These are phyloP conservation scores for Drosophila nikananu DNA, from an alignment of 1,140 invertebrate genomes.

Conservation along the genomic window DNA sequence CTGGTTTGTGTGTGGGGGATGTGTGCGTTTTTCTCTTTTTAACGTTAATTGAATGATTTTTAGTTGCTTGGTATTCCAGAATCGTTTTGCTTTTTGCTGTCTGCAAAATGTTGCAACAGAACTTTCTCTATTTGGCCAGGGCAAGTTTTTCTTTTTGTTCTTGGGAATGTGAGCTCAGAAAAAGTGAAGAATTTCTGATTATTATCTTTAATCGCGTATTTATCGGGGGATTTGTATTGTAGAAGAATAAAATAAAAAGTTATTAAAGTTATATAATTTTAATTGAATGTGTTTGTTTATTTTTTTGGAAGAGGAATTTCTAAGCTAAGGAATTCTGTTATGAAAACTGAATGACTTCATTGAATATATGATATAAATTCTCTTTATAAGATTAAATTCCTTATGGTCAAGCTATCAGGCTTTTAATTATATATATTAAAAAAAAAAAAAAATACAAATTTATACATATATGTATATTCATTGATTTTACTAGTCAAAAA, in stretches of 20 bases:
- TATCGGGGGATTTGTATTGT: constrained; percentile 3
- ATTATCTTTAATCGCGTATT: constrained; percentile 33
- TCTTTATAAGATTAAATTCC: not conserved
- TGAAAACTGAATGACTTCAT: too few relatives aligned
- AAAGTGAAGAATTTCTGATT: constrained; percentile 24
- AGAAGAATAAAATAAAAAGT: not conserved
- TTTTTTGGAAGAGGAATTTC: not conserved
- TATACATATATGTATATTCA: not conserved
- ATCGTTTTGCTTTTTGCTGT: constrained; percentile 37
- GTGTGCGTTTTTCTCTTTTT: constrained; percentile 2
- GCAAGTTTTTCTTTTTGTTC: constrained; percentile 34
- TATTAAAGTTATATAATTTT: not conserved
- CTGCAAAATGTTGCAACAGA: constrained; percentile 18
- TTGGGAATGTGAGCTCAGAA: constrained; percentile 1
- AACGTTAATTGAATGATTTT: constrained; percentile 54
- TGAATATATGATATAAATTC: too few relatives aligned
- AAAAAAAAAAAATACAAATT: not conserved
- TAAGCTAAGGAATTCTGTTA: not conserved
- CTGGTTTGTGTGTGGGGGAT: constrained; percentile 26
- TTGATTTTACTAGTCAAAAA: not conserved
- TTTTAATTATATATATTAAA: too few relatives aligned
- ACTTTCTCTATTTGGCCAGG: constrained; percentile 47
- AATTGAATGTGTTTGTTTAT: not conserved
- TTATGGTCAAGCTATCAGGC: not conserved
- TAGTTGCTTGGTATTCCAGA: constrained; percentile 40